phyloP scores from a whole-genome alignment of 2,888 invertebrate genomes.

The Apamea epomidion region DNA sequence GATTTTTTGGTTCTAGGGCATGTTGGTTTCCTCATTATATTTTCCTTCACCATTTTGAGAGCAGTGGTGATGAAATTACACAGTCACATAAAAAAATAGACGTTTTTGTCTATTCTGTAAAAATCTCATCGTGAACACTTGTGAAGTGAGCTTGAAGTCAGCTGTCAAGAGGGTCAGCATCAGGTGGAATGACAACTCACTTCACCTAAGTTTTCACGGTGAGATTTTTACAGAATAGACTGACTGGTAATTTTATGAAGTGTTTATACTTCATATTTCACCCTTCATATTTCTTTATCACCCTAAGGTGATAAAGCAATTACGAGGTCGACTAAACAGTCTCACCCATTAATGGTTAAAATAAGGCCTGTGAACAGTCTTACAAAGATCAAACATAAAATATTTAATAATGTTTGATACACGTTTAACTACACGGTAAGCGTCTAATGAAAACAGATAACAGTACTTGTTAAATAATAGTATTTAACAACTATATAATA shows the following conservation, averaged over 20 bases:
- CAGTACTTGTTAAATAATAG: conserved; percentile 13
- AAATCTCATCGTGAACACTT: background rate
- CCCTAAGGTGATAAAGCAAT: background rate
- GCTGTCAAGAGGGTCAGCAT: background rate
- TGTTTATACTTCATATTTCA: background rate
- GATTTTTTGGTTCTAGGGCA: background rate
- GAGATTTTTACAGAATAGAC: background rate
- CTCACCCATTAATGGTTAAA: background rate
- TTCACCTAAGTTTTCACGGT: background rate
- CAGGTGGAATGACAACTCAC: background rate
- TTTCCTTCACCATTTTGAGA: background rate
- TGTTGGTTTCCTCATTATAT: background rate
- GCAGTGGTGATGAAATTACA: background rate
- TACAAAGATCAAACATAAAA: conserved; percentile 9
- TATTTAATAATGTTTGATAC: conserved; percentile 11
- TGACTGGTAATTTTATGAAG: background rate
- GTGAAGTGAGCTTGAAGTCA: background rate
- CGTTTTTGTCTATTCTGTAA: too few relatives aligned
- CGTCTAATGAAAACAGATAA: conserved; percentile 53
- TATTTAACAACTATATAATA: conserved; percentile 37
- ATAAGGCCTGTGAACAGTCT: background rate
- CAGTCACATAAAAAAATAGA: background rate
- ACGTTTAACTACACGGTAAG: conserved; percentile 32
- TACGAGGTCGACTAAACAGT: background rate
- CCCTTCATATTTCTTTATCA: too few relatives aligned